These are phyloP conservation scores for Peromyscus leucopus DNA, from an alignment of 2,113 vertebrate genomes.

Conservation along the genomic window DNA sequence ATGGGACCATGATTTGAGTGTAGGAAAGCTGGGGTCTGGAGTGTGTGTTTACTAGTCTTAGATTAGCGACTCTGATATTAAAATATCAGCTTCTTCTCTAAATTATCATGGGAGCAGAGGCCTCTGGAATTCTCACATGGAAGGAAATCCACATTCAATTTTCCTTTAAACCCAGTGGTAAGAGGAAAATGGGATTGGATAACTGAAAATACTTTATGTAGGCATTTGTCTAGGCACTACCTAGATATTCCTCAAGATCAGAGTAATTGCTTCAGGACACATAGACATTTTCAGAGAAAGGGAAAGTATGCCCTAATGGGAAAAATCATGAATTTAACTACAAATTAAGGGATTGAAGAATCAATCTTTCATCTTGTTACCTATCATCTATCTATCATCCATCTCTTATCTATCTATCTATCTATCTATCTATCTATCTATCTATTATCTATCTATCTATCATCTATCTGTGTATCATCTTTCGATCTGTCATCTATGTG, in stretches of 20 bases:
- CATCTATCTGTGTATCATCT: background rate
- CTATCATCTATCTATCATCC: background rate
- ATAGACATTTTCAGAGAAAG: slow-evolving; percentile 1
- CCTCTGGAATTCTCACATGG: background rate
- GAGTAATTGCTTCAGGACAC: background rate
- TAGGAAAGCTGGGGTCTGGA: background rate
- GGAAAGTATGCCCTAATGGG: background rate
- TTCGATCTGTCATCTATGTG: background rate
- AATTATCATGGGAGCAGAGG: background rate
- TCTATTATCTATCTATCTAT: background rate
- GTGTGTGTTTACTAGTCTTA: background rate
- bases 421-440: background rate
- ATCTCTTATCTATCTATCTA: background rate
- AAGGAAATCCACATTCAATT: background rate
- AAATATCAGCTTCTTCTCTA: background rate
- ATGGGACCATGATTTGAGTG: background rate
- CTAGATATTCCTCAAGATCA: background rate
- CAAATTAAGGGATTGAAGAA: background rate
- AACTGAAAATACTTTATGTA: slow-evolving; percentile 29
- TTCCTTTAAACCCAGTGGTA: slow-evolving; percentile 46
- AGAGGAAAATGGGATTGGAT: background rate
- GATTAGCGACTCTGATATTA: background rate
- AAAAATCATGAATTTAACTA: background rate
- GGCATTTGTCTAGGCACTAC: background rate
- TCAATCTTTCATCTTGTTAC: background rate